These are phyloP conservation scores for Wiebesia pumilae DNA, from an alignment of 1,140 invertebrate species.

Conservation along the genomic window DNA sequence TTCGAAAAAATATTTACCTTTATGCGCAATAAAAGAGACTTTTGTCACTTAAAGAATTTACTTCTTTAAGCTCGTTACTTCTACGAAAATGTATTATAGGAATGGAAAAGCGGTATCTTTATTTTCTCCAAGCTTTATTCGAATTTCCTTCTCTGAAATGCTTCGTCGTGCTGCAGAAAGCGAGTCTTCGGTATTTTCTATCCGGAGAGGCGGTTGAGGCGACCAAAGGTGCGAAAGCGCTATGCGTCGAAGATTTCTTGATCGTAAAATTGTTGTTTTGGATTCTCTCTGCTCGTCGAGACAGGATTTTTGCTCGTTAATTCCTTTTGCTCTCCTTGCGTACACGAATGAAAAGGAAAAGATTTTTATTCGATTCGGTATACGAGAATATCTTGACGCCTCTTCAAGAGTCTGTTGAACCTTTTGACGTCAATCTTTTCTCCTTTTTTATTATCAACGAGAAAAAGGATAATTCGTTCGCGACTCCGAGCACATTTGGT, in stretches of 20 bases:
- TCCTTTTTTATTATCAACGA: neutral
- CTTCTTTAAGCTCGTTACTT: neutral
- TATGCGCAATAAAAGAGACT: neutral
- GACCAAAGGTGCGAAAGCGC: slow-evolving; percentile 45
- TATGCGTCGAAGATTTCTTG: slow-evolving; percentile 17
- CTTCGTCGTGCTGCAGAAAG: neutral
- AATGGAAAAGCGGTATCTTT: neutral
- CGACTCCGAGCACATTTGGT: neutral
- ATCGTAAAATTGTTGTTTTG: slow-evolving; percentile 50
- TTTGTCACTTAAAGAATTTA: slow-evolving; percentile 9
- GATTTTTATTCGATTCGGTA: slow-evolving; percentile 39
- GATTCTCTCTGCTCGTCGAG: slow-evolving; percentile 8
- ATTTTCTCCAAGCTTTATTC: neutral
- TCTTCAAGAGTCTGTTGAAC: neutral
- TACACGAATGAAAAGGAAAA: slow-evolving; percentile 5
- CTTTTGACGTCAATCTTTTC: neutral
- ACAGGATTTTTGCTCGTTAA: slow-evolving; percentile 52
- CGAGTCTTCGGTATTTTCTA: slow-evolving; percentile 15
- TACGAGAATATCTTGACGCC: slow-evolving; percentile 10
- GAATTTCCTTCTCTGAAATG: neutral
- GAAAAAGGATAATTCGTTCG: neutral
- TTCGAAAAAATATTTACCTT: neutral
- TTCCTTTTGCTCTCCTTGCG: slow-evolving; percentile 38
- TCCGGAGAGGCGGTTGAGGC: slow-evolving; percentile 15
- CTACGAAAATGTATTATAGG: slow-evolving; percentile 13